These are phyloP conservation scores for Coelopa frigida DNA, from an alignment of 1,140 invertebrate species.

Conservation along the genomic window DNA sequence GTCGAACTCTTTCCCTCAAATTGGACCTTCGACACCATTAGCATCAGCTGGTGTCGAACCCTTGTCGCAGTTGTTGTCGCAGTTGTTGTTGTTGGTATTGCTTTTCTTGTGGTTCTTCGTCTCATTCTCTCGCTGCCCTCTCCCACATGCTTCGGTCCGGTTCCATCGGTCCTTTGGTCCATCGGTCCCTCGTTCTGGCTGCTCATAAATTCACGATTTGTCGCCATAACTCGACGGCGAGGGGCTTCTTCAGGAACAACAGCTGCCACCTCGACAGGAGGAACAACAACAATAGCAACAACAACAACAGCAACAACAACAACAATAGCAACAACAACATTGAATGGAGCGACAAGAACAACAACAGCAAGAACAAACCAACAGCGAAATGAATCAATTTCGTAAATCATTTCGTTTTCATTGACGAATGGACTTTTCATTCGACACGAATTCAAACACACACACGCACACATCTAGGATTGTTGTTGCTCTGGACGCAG, in stretches of 20 bases:
- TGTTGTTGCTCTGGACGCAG: slow-evolving; percentile 1
- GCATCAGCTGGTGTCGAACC: no score
- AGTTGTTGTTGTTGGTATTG: no score
- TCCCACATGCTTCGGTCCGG: background rate
- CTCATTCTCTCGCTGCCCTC: background rate
- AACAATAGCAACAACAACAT: background rate
- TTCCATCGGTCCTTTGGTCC: no score
- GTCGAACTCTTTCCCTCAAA: no score
- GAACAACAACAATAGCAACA: no score
- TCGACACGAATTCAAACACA: background rate
- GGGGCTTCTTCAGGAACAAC: slow-evolving; percentile 25
- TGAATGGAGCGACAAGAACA: no score
- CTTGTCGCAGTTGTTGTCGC: no score
- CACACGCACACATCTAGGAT: slow-evolving; percentile 2
- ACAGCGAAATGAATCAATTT: slow-evolving; percentile 29
- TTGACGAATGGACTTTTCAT: slow-evolving; percentile 3
- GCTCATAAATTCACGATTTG: slow-evolving; percentile 37
- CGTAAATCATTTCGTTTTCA: slow-evolving; percentile 27
- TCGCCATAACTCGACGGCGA: no score
- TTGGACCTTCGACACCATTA: no score
- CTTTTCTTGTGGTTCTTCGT: background rate
- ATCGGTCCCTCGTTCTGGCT: no score
- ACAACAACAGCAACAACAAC: no score
- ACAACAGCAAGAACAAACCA: no score
- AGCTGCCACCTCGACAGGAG: slow-evolving; percentile 25